Conservation (phyloP, 1,140 invertebrate species). For the Pachypeltis micranthus region DNA sequence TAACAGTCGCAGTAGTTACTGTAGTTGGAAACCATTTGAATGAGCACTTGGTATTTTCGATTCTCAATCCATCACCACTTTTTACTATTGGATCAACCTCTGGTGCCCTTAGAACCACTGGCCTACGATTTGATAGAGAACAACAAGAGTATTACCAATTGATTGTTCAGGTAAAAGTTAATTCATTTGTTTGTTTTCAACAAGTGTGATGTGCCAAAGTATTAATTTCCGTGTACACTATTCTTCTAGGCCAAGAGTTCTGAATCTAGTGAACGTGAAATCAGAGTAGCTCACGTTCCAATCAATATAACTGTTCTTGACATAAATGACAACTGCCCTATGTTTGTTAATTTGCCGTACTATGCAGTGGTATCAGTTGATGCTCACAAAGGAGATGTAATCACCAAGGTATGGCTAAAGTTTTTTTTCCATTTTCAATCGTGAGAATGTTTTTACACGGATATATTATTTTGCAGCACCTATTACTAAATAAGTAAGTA, state of each 20-base stretch:
- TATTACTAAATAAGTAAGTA: too few species aligned
- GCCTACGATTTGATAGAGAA: conserved; percentile 75
- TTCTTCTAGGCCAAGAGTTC: neutral
- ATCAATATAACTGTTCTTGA: conserved; percentile 72
- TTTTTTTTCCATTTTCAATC: too few species aligned
- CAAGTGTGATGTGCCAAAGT: neutral
- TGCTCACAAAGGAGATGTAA: conserved; percentile 13
- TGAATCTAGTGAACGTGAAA: neutral
- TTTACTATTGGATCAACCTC: conserved; percentile 86
- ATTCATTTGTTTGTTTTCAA: conserved; percentile 18
- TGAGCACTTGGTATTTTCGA: conserved; percentile 75
- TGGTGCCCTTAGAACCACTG: conserved; percentile 73
- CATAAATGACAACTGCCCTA: conserved; percentile 82
- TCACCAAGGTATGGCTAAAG: conserved; percentile 21
- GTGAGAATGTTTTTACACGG: too few species aligned
- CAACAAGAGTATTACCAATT: conserved; percentile 63
- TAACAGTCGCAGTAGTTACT: conserved; percentile 69
- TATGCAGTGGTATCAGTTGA: conserved; percentile 68
- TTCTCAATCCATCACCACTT: conserved; percentile 78
- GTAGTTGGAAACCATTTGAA: conserved; percentile 74
- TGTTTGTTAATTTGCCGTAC: conserved; percentile 83
- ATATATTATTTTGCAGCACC: too few species aligned
- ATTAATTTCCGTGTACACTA: neutral
- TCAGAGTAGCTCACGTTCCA: conserved; percentile 56
- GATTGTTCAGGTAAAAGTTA: conserved; percentile 60